Percentiles rank a stretch among this genome's conserved stretches.
phyloP scores from a whole-genome alignment of 2,797 vertebrate genomes.

The Peromyscus nudipes region DNA sequence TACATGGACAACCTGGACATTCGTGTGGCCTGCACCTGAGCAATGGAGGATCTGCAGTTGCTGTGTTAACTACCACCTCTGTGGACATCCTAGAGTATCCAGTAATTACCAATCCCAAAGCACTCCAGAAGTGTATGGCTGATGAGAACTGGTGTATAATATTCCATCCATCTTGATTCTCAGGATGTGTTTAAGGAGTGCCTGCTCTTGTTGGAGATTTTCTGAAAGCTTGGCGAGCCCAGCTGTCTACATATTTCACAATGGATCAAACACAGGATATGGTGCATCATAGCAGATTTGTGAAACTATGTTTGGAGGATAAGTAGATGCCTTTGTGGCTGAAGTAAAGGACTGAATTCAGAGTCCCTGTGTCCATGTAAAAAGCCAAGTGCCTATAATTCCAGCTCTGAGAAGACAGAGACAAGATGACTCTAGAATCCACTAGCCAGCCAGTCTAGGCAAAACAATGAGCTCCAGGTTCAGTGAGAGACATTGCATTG shows the following conservation, averaged over 20 bases:
- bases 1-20: too few relatives aligned
- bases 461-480: neutral
- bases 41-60: too few relatives aligned
- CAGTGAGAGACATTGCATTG: neutral
- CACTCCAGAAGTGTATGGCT: too few relatives aligned
- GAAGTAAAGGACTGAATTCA: neutral
- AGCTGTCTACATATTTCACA: neutral
- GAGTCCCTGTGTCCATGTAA: too few relatives aligned
- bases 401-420: neutral
- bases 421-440: neutral
- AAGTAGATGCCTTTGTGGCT: neutral
- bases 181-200: neutral
- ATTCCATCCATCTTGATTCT: too few relatives aligned
- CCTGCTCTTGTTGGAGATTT: neutral
- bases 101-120: too few relatives aligned
- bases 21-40: too few relatives aligned
- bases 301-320: slow-evolving; percentile 16
- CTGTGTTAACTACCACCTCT: too few relatives aligned
- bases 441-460: too few relatives aligned
- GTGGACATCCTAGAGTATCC: too few relatives aligned
- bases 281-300: neutral
- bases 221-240: neutral
- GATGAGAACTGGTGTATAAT: too few relatives aligned
- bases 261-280: neutral
- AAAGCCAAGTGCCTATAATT: neutral